phyloP scores from a whole-genome alignment of 92 coral and sea anemone species.

The Zoanthus sansibaricus region DNA sequence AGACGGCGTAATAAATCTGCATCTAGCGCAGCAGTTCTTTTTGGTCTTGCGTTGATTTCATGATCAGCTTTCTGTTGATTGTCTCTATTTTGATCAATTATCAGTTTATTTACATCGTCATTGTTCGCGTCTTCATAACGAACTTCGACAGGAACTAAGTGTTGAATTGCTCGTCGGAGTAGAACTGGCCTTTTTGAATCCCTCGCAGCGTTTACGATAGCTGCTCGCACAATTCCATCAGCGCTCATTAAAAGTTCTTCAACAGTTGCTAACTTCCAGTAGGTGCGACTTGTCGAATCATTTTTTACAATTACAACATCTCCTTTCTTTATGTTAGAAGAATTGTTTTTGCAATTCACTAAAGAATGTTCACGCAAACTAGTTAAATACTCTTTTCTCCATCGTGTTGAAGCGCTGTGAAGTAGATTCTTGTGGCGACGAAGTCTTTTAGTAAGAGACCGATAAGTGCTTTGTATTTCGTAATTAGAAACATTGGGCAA shows the following conservation, averaged over 20 bases:
- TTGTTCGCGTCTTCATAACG: background rate
- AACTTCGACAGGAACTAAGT: slow-evolving; percentile 60
- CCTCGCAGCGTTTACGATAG: slow-evolving; percentile 38
- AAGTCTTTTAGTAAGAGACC: slow-evolving; percentile 55
- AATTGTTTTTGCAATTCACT: slow-evolving; percentile 20
- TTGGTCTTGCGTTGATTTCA: background rate
- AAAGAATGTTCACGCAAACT: slow-evolving; percentile 35
- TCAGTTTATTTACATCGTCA: slow-evolving; percentile 7
- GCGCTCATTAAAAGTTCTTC: slow-evolving; percentile 51
- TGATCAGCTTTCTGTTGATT: background rate
- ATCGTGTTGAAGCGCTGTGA: slow-evolving; percentile 55
- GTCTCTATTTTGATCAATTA: background rate
- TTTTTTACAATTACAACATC: slow-evolving; percentile 61
- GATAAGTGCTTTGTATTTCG: slow-evolving; percentile 61
- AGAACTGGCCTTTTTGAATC: slow-evolving; percentile 1
- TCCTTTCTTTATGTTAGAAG: slow-evolving; percentile 30
- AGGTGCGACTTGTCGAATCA: slow-evolving; percentile 45
- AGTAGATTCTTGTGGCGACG: slow-evolving; percentile 55
- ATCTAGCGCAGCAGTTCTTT: background rate
- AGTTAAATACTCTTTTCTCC: slow-evolving; percentile 66
- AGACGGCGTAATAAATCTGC: background rate
- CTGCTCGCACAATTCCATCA: slow-evolving; percentile 52
- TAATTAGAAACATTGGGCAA: slow-evolving; percentile 44
- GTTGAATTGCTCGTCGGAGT: slow-evolving; percentile 45
- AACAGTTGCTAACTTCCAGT: slow-evolving; percentile 63